Conservation (phyloP, 2,113 vertebrate species). For the Muntiacus muntjak region DNA sequence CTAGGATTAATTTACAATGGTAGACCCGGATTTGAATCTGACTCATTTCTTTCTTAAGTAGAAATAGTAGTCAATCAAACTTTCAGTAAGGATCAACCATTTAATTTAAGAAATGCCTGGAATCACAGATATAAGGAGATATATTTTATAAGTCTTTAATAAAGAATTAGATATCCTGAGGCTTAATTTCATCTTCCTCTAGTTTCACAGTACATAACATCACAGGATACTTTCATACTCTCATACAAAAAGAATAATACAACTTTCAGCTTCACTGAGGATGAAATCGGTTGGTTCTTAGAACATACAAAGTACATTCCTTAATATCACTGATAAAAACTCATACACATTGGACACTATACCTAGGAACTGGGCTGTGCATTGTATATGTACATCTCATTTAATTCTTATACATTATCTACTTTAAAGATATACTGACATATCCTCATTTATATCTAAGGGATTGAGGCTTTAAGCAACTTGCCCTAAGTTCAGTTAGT, state of each 20-base stretch:
- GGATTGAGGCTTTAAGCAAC: background rate
- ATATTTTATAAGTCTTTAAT: background rate
- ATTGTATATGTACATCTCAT: background rate
- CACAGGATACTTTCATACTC: background rate
- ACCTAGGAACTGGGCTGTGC: background rate
- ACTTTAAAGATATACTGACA: background rate
- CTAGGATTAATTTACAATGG: background rate
- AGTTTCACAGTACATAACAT: background rate
- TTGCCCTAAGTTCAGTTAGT: background rate
- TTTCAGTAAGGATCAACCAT: background rate
- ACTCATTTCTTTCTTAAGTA: background rate
- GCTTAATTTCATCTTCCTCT: background rate
- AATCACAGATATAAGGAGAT: background rate
- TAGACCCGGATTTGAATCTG: background rate
- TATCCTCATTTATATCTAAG: background rate
- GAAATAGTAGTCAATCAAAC: background rate
- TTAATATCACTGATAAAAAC: background rate
- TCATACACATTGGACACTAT: background rate
- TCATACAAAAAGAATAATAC: background rate
- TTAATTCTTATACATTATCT: background rate
- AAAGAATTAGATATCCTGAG: background rate
- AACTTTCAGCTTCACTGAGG: background rate
- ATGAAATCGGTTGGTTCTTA: background rate
- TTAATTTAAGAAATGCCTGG: background rate
- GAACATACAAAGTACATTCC: background rate